Base-by-base conservation (phyloP, 92 coral and sea anemone species). In the Bergia sp. region DNA sequence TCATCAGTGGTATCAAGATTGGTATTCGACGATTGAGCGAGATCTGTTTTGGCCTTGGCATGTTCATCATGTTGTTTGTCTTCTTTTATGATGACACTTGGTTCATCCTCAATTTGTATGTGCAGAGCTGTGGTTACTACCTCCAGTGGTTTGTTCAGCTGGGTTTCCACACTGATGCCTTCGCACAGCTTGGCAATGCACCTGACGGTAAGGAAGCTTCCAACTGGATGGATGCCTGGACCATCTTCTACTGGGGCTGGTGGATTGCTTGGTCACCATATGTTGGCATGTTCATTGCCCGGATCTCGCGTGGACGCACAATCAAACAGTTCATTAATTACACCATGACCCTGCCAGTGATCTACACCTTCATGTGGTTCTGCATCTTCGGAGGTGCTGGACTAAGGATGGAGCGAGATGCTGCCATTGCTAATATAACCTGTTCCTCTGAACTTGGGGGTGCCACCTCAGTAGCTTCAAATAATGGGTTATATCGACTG, bases 231-330 rank as follows among this genome's bases (percentile, higher is more conserved):
- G 92, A 90, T n/a, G 40, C 61, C 10, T 90, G 92, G 92, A 90
- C 92, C 37, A 86, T 86, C 64, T 90, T 90, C 81, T 90, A 90
- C 76, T 90, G 92, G 92, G 92, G 92, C 39, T 90, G 92, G 92
- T 90, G 92, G 92, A 86, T 90, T 13, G 86, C 92, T 39, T 90
- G 92, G 92, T 90, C 92, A 8, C 92, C 92, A 53, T 90, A 78
- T 55, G 92, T 90, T 21, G 92, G 92, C 21, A 90, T 90, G 92
- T 90, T 90, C 74, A 90, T 90, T 77, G 92, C 92, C 79, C 86
- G 88, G 43, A 90, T 90, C 81, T 90, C 92, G 0, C 92, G 92
- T 40, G 92, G 92, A 10, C 89, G 92, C 37, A 90, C 92, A 37
- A 79, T 90, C 67, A 90, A 74, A 72, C 65, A 86, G 36, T 90